These are phyloP conservation scores for Tuta absoluta DNA, from an alignment of 2,888 invertebrate genomes.

Conservation along the genomic window DNA sequence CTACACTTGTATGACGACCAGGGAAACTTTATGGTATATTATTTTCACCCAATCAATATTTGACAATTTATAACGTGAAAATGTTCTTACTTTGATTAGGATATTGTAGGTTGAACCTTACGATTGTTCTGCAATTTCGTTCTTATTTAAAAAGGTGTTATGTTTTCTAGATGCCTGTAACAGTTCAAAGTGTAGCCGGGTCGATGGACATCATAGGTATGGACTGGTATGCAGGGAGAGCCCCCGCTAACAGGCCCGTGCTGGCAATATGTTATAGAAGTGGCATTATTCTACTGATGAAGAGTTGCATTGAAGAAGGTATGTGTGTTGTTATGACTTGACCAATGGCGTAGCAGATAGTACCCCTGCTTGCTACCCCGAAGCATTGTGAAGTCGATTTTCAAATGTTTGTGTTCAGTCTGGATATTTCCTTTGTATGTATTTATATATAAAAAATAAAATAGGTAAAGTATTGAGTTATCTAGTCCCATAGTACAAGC, in stretches of 20 bases:
- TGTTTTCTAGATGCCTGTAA: slow-evolving; percentile 86
- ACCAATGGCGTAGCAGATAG: too few relatives aligned
- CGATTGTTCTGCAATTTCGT: not conserved
- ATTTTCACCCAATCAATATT: slow-evolving; percentile 34
- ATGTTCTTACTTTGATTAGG: not conserved
- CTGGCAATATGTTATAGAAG: slow-evolving; percentile 93
- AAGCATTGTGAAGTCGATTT: too few relatives aligned
- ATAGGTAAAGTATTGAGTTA: too few relatives aligned
- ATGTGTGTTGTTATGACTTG: slow-evolving; percentile 27
- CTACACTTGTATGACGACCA: slow-evolving; percentile 97
- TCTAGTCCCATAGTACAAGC: too few relatives aligned
- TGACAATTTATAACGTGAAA: not conserved
- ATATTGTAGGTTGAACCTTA: not conserved
- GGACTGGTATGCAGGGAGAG: slow-evolving; percentile 92
- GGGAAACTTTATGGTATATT: slow-evolving; percentile 86
- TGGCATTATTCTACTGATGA: slow-evolving; percentile 94
- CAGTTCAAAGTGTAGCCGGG: slow-evolving; percentile 82
- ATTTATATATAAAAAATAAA: too few relatives aligned
- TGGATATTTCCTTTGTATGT: too few relatives aligned
- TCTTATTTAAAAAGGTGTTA: not conserved
- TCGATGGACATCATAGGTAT: slow-evolving; percentile 86
- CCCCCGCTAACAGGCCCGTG: slow-evolving; percentile 87
- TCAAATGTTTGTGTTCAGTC: too few relatives aligned
- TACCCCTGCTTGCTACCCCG: too few relatives aligned
- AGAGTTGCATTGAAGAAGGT: slow-evolving; percentile 93